phyloP scores from a whole-genome alignment of 2,888 invertebrate genomes.

The Idaea biselata region DNA sequence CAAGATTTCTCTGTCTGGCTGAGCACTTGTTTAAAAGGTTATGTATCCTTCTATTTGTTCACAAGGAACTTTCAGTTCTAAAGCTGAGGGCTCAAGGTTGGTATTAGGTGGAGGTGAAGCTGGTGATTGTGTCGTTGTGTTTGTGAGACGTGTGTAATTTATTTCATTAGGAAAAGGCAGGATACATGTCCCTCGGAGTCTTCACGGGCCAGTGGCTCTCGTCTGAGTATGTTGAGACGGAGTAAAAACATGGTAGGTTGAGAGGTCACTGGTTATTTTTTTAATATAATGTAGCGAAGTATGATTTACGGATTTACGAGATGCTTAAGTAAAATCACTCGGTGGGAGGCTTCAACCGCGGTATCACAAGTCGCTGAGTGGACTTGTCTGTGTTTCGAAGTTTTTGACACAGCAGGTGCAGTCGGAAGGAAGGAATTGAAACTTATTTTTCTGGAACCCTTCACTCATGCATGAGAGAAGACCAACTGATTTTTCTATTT shows the following conservation, averaged over 20 bases:
- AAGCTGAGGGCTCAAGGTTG: background rate
- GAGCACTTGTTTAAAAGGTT: conserved; percentile 50
- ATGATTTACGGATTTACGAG: too few relatives aligned
- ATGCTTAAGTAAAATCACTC: too few relatives aligned
- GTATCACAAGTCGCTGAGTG: too few relatives aligned
- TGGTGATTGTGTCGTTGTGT: conserved; percentile 36
- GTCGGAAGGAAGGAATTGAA: too few relatives aligned
- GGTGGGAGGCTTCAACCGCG: too few relatives aligned
- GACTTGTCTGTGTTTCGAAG: too few relatives aligned
- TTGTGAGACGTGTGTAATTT: conserved; percentile 53
- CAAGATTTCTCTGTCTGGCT: conserved; percentile 9
- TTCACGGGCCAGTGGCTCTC: conserved; percentile 70
- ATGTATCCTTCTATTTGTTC: conserved; percentile 52
- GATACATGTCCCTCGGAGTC: conserved; percentile 77
- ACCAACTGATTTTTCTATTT: too few relatives aligned
- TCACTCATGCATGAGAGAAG: too few relatives aligned
- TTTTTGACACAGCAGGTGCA: too few relatives aligned
- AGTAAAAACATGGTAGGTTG: conserved; percentile 57
- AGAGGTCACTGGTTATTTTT: conserved; percentile 26
- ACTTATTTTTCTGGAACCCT: too few relatives aligned
- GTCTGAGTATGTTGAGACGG: conserved; percentile 65
- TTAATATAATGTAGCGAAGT: background rate
- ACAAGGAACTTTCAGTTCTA: conserved; percentile 28
- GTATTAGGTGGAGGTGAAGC: conserved; percentile 17
- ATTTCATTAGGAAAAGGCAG: conserved; percentile 78